Conservation (phyloP, 2,888 invertebrate species). For the Chalcosyrphus nemorum region DNA sequence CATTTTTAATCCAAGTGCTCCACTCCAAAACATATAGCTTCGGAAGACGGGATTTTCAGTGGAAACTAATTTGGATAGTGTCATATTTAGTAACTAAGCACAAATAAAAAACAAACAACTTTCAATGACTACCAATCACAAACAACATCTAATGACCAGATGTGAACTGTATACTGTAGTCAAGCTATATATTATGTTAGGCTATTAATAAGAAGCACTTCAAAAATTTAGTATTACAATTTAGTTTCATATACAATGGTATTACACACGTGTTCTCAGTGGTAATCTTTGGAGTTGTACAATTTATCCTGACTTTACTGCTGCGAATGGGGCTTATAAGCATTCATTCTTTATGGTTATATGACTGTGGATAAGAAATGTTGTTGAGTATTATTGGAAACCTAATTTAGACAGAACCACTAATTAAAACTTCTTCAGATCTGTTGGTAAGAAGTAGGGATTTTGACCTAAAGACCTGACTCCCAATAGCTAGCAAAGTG, state of each 20-base stretch:
- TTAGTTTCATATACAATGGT: no score
- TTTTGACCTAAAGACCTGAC: no score
- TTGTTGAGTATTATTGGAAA: no score
- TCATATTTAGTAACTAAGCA: background rate
- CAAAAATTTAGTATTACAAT: background rate
- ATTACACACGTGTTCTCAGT: background rate
- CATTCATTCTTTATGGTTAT: no score
- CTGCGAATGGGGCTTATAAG: no score
- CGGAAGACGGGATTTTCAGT: background rate
- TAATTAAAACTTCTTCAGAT: no score
- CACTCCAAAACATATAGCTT: constrained; percentile 10
- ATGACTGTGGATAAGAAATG: no score
- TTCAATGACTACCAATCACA: background rate
- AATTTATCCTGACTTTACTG: background rate
- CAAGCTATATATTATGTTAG: background rate
- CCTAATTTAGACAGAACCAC: no score
- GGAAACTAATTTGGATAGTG: background rate
- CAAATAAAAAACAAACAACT: background rate
- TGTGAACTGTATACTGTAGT: background rate
- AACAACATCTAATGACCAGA: background rate
- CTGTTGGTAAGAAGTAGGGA: no score
- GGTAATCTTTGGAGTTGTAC: background rate
- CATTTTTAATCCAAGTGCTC: background rate
- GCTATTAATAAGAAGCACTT: no score
- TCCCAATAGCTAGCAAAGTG: no score